Evolutionary conservation across 2,113 vertebrate genomes (phyloP).

Genomic region (Caranx melampygus): DNA sequence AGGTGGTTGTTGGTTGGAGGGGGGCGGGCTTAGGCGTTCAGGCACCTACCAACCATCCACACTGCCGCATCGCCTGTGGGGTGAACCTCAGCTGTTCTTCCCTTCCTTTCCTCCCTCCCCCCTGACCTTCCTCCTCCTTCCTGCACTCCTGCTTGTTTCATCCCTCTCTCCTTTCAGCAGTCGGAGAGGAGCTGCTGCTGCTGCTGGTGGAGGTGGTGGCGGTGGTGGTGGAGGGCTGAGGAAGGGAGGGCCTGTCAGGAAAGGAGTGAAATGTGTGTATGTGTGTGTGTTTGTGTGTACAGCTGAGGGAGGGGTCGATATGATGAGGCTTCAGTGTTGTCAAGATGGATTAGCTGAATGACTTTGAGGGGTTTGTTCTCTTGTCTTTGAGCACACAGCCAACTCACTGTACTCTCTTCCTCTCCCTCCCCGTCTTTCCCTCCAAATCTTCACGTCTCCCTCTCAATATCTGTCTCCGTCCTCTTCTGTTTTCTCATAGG

Average conservation of each 20-base stretch:
- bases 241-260: constrained; percentile 53
- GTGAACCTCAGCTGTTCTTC: constrained; percentile 67
- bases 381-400: constrained; percentile 77
- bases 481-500: constrained; percentile 13
- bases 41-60: constrained; percentile 27
- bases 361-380: constrained; percentile 81
- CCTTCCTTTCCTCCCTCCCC: constrained; percentile 35
- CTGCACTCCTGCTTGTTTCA: constrained; percentile 55
- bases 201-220: not conserved
- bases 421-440: constrained; percentile 18
- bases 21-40: not conserved
- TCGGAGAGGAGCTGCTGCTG: constrained; percentile 36
- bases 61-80: constrained; percentile 38
- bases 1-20: not conserved
- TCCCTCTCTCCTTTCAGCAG: constrained; percentile 55
- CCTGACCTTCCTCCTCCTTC: constrained; percentile 63
- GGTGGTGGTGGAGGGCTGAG: constrained; percentile 2
- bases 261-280: constrained; percentile 59
- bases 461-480: constrained; percentile 51
- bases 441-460: constrained; percentile 48
- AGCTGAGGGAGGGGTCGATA: constrained; percentile 75
- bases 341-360: constrained; percentile 80
- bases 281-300: constrained; percentile 63
- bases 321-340: constrained; percentile 80
- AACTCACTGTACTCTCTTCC: constrained; percentile 60